phyloP scores from a whole-genome alignment of 2,888 invertebrate species.

The Lydus trimaculatus region DNA sequence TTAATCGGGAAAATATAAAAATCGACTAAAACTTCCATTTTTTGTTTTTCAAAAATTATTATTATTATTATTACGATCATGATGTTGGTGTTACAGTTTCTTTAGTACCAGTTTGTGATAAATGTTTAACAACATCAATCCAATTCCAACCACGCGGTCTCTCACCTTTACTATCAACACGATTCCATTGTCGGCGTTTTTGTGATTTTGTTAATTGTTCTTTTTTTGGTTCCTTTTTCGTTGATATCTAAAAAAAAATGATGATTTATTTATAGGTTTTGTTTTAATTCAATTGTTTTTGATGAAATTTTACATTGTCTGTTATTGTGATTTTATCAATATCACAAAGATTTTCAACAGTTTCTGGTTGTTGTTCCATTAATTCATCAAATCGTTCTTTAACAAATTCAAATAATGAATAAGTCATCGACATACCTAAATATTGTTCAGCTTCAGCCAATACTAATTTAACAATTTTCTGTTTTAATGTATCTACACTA shows the following conservation, averaged over 20 bases:
- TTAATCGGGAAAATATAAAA: constrained; percentile 43
- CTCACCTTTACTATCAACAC: constrained; percentile 81
- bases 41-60: not conserved
- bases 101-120: constrained; percentile 79
- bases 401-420: constrained; percentile 88
- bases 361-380: constrained; percentile 74
- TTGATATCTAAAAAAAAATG: constrained; percentile 47
- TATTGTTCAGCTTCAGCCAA: constrained; percentile 79
- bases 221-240: constrained; percentile 72
- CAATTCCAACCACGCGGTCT: constrained; percentile 91
- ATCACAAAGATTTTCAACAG: constrained; percentile 53
- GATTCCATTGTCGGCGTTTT: constrained; percentile 88
- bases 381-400: constrained; percentile 82
- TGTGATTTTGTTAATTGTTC: constrained; percentile 92
- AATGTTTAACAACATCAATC: constrained; percentile 95
- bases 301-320: constrained; percentile 33
- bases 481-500: constrained; percentile 75
- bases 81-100: constrained; percentile 53
- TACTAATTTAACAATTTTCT: constrained; percentile 70
- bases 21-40: constrained; percentile 12
- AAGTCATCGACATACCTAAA: constrained; percentile 93
- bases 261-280: no score
- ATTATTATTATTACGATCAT: constrained; percentile 30
- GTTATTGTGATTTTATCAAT: constrained; percentile 66
- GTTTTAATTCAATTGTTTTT: no score